phyloP scores from a whole-genome alignment of 1,140 invertebrate genomes.

The Rhagoletis zephyria region DNA sequence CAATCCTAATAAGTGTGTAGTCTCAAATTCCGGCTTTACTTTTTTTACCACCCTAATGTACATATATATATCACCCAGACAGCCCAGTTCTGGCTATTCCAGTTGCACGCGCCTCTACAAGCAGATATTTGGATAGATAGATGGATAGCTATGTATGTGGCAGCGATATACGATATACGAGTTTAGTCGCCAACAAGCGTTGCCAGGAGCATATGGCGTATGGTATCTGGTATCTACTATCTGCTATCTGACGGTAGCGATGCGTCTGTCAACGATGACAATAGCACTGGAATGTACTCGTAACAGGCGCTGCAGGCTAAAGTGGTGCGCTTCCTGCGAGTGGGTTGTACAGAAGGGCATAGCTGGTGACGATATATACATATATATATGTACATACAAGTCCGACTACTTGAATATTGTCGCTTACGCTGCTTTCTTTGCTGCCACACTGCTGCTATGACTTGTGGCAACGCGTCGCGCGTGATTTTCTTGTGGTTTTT shows the following conservation, averaged over 20 bases:
- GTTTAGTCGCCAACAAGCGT: not conserved
- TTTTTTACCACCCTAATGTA: too few relatives aligned
- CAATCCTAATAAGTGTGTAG: too few relatives aligned
- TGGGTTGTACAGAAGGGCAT: not conserved
- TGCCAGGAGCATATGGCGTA: conserved; percentile 8
- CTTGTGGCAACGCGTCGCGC: conserved; percentile 26
- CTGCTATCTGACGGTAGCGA: conserved; percentile 21
- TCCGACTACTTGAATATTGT: not conserved
- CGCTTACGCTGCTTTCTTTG: not conserved
- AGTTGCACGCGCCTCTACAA: conserved; percentile 1
- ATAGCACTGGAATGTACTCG: conserved; percentile 10
- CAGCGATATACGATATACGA: conserved; percentile 3
- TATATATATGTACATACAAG: too few relatives aligned
- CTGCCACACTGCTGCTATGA: not conserved
- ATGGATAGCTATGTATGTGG: conserved; percentile 12
- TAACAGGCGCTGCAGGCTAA: conserved; percentile 27
- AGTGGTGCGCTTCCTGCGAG: not conserved
- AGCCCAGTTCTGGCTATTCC: not conserved
- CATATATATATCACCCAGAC: too few relatives aligned
- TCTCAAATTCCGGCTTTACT: too few relatives aligned
- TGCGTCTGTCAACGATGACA: conserved; percentile 38
- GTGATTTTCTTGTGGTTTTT: conserved; percentile 46
- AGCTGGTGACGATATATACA: not conserved
- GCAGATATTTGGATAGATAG: conserved; percentile 33
- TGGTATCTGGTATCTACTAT: conserved; percentile 12